These are phyloP conservation scores for Artemia sinica DNA, from an alignment of 2,888 invertebrate genomes.

Conservation along the genomic window DNA sequence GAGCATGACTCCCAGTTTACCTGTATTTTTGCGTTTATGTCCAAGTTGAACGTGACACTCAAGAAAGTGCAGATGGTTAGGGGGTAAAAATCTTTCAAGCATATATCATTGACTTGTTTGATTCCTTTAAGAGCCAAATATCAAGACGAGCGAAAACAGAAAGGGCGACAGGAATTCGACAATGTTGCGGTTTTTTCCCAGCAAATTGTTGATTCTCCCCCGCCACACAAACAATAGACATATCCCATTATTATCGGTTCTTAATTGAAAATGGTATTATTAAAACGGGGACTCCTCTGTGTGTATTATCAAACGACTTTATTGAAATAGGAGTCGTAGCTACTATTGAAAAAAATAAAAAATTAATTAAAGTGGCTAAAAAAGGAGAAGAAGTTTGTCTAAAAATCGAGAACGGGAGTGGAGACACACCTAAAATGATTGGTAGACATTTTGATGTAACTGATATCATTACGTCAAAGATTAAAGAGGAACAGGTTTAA, in stretches of 20 bases:
- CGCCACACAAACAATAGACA: slow-evolving; percentile 92
- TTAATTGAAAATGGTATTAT: slow-evolving; percentile 86
- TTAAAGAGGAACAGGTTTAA: too few species aligned
- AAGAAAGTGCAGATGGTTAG: slow-evolving; percentile 82
- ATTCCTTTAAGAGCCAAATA: slow-evolving; percentile 61
- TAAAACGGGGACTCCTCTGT: slow-evolving; percentile 49
- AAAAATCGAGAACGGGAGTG: slow-evolving; percentile 89
- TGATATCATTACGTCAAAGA: slow-evolving; percentile 90
- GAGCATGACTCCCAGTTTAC: slow-evolving; percentile 94
- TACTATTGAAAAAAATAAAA: slow-evolving; percentile 90
- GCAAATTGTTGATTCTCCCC: slow-evolving; percentile 60
- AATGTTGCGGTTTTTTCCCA: slow-evolving; percentile 96
- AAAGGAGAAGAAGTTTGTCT: slow-evolving; percentile 91
- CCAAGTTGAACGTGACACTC: slow-evolving; percentile 91
- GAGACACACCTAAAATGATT: slow-evolving; percentile 95
- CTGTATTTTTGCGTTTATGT: slow-evolving; percentile 97
- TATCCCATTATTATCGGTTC: slow-evolving; percentile 89
- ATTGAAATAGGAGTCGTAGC: slow-evolving; percentile 83
- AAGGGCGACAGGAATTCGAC: slow-evolving; percentile 85
- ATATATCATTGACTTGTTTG: slow-evolving; percentile 98
- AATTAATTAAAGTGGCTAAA: slow-evolving; percentile 75
- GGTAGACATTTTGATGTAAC: slow-evolving; percentile 95
- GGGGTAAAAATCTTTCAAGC: slow-evolving; percentile 94
- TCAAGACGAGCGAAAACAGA: slow-evolving; percentile 52
- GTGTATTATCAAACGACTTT: slow-evolving; percentile 45